Conservation (phyloP, 2,797 vertebrate genomes). For the Halcyon chelicuti region DNA sequence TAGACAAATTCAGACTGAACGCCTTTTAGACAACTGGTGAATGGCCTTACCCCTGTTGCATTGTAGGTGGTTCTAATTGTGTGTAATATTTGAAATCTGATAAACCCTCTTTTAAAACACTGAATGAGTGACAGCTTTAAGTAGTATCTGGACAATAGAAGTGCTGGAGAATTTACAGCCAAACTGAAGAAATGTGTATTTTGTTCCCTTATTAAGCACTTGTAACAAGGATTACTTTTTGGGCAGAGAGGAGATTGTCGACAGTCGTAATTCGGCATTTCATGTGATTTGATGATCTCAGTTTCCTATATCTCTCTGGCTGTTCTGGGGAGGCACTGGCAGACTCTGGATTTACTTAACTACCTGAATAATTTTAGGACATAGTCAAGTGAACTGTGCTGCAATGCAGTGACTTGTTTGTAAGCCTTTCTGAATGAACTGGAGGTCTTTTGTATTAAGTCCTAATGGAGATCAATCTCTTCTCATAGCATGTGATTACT, state of each 20-base stretch:
- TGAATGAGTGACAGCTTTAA: slow-evolving; percentile 30
- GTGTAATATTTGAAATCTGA: neutral
- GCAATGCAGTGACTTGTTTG: neutral
- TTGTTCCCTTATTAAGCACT: slow-evolving; percentile 23
- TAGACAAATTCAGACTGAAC: neutral
- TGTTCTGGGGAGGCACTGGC: neutral
- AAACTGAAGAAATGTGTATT: slow-evolving; percentile 25
- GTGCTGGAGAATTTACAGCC: neutral
- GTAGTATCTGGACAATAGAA: neutral
- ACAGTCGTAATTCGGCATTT: slow-evolving; percentile 1
- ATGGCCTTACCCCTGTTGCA: neutral
- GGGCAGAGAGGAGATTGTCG: neutral
- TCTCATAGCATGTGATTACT: neutral
- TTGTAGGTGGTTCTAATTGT: neutral
- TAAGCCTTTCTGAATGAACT: neutral
- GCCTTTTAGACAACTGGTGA: neutral
- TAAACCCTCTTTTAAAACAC: neutral
- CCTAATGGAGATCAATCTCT: neutral
- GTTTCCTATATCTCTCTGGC: neutral
- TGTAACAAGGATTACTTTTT: neutral
- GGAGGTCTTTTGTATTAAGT: neutral
- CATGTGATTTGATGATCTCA: neutral
- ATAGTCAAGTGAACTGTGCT: neutral
- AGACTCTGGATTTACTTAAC: neutral
- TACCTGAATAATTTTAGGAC: neutral